phyloP scores from a whole-genome alignment of 2,888 invertebrate species.

The Rhaphigaster nebulosa region DNA sequence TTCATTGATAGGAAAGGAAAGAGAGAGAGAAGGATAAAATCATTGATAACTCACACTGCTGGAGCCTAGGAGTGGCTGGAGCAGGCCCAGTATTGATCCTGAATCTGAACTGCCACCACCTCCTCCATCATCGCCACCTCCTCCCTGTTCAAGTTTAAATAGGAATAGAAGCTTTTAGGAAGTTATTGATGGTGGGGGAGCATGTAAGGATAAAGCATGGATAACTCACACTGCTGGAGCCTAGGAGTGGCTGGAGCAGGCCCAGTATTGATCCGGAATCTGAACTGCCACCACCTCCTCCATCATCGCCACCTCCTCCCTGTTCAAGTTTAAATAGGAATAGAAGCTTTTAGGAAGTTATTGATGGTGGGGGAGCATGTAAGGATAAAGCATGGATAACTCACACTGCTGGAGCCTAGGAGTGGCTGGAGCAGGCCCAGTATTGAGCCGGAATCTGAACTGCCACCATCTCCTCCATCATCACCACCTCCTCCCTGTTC shows the following conservation, averaged over 20 bases:
- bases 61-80: conserved; percentile 62
- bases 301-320: conserved; percentile 61
- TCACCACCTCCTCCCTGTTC: conserved; percentile 59
- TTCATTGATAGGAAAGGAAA: conserved; percentile 29
- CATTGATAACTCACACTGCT: background rate
- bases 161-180: background rate
- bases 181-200: background rate
- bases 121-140: conserved; percentile 59
- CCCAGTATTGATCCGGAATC: conserved; percentile 64
- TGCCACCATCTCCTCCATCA: conserved; percentile 59
- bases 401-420: conserved; percentile 58
- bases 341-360: background rate
- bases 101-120: conserved; percentile 63
- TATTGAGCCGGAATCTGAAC: conserved; percentile 64
- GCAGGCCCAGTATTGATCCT: conserved; percentile 63
- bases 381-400: conserved; percentile 56
- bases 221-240: background rate
- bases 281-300: conserved; percentile 61
- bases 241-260: conserved; percentile 62
- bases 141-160: conserved; percentile 48
- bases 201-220: conserved; percentile 20
- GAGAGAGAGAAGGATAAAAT: background rate
- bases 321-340: background rate
- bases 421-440: conserved; percentile 62
- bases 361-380: background rate